Evolutionary conservation across 2,888 invertebrate genomes (phyloP), one percentile per base, ranked within the genome.

Genomic region (Acrobeloides nanus): DNA sequence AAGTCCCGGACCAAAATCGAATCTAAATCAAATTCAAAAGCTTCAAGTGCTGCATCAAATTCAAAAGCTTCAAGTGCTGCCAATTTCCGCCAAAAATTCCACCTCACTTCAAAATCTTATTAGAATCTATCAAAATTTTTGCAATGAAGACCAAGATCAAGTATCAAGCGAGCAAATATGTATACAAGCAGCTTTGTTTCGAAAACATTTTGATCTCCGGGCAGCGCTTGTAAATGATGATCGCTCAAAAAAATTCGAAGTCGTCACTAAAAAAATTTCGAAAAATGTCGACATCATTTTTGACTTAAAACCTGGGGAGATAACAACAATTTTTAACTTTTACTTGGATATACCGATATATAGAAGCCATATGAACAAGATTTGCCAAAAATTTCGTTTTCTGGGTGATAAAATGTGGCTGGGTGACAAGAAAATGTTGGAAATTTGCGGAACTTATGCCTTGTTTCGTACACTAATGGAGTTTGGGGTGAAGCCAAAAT

Each of bases 11-110:
- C 15, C 7, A 10, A 18, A 27, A n/a, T n/a, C n/a, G 23, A 17
- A 12, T n/a, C 15, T 23, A n/a, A 17, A 42, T 5, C 12, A 15
- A 6, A 3, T 20, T 46, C 48, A 44, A 24, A 21, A 21, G 17
- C 45, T 51, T 23, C 52, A 26, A 50, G 55, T 46, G 48, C 25
- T 66, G 17, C 66, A n/a, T n/a, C n/a, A 15, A 6, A 3, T 20
- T 46, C 48, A 44, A 24, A 21, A 21, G 17, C 45, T 51, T 23
- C 52, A 26, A 50, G 55, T 46, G 48, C 25, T 66, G 17, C 66
- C 64, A 8, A 43, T 66, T 7, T 62, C 62, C 6, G 65, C 64
- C 4, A 65, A 66, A 31, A 62, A 52, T 38, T 47, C 48, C 24
- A 49, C 44, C 32, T 64, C 65, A 37, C 49, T 66, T 5, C 47